These are phyloP conservation scores for Dolichallabes microphthalmus DNA, from an alignment of 2,113 vertebrate genomes.

Conservation along the genomic window DNA sequence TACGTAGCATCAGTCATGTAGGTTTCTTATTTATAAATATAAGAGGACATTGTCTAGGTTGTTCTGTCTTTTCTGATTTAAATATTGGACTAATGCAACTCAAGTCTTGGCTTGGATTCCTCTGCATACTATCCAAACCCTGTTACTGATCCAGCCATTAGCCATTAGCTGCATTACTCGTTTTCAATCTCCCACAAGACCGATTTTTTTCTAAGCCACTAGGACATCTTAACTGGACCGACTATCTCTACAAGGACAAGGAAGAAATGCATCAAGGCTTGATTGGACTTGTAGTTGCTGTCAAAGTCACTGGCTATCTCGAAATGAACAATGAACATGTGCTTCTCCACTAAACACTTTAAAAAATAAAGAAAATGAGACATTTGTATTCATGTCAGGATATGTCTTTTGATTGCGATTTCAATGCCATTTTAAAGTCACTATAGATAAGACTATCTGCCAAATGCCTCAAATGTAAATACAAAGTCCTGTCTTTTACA, in stretches of 20 bases:
- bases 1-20: no score
- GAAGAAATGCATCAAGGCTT: neutral
- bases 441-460: neutral
- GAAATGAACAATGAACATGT: neutral
- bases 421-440: neutral
- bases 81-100: neutral
- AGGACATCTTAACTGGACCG: neutral
- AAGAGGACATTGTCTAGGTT: neutral
- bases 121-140: neutral
- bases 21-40: neutral
- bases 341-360: neutral
- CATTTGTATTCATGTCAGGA: neutral
- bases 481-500: neutral
- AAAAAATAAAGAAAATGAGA: neutral
- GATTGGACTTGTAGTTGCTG: neutral
- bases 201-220: neutral
- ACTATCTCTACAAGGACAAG: neutral
- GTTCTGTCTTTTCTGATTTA: neutral
- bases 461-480: neutral
- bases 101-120: neutral
- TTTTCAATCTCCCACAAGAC: neutral
- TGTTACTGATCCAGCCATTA: neutral
- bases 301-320: neutral
- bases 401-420: neutral
- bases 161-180: neutral